phyloP scores from a whole-genome alignment of 2,113 vertebrate genomes.

The Tragelaphus buxtoni region DNA sequence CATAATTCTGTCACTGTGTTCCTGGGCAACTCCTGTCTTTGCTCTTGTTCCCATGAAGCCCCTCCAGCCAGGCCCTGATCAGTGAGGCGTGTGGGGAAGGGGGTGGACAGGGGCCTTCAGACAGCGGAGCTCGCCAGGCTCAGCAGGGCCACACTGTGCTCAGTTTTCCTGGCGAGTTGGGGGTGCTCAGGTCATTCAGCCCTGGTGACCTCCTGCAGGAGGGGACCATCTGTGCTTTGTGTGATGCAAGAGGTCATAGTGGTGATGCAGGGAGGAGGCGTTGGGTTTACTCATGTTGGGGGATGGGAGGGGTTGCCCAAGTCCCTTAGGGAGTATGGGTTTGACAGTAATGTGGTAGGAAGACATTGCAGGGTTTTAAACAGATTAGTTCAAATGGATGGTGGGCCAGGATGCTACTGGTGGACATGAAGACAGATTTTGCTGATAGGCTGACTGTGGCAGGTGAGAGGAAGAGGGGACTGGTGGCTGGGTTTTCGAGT shows the following conservation, averaged over 20 bases:
- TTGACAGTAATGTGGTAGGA: not conserved
- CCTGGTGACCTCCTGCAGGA: not conserved
- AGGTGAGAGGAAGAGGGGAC: not conserved
- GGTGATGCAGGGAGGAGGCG: not conserved
- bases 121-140: not conserved
- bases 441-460: not conserved
- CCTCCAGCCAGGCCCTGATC: no score
- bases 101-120: not conserved
- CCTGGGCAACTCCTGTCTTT: not conserved
- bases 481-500: not conserved
- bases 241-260: not conserved
- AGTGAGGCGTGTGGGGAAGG: fast-evolving
- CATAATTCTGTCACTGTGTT: not conserved
- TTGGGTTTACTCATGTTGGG: not conserved
- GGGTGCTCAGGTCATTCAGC: not conserved
- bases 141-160: not conserved
- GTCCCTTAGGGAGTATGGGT: not conserved
- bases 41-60: not conserved
- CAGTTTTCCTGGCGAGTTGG: not conserved
- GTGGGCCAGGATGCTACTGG: fast-evolving
- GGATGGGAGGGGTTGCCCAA: not conserved
- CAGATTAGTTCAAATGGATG: not conserved
- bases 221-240: not conserved
- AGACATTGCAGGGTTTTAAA: not conserved
- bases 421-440: not conserved